phyloP scores from a whole-genome alignment of 2,888 invertebrate species.

The Stictocephala bisonia region DNA sequence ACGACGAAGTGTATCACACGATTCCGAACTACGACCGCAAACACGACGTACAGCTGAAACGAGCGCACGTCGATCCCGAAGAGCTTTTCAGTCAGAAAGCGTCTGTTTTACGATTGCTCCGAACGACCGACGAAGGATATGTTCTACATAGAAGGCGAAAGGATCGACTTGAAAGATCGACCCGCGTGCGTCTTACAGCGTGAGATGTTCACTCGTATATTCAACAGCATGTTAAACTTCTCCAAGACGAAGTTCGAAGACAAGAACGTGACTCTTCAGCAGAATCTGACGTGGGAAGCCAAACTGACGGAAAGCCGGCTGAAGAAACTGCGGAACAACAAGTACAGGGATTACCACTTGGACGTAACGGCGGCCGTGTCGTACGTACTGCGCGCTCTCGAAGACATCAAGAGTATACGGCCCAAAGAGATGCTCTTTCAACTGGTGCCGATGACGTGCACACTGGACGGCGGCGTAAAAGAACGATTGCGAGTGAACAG shows the following conservation, averaged over 20 bases:
- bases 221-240: not conserved
- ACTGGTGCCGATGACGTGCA: not conserved
- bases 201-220: not conserved
- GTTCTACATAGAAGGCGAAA: not conserved
- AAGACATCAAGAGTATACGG: not conserved
- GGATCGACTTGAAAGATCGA: not conserved
- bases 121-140: not conserved
- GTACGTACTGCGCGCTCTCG: not conserved
- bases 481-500: not conserved
- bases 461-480: not conserved
- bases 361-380: not conserved
- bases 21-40: too few species aligned
- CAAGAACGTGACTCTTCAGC: not conserved
- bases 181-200: not conserved
- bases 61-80: too few species aligned
- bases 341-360: not conserved
- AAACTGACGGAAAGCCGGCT: not conserved
- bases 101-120: not conserved
- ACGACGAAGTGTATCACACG: too few species aligned
- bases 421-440: not conserved
- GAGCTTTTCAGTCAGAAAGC: not conserved
- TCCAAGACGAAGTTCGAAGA: not conserved
- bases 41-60: too few species aligned
- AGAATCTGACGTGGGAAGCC: not conserved
- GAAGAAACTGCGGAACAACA: not conserved